A percentile compares a stretch with the other conserved stretches of the same genome.
phyloP scores from a whole-genome alignment of 2,797 vertebrate genomes.

The Poliocrania exsul region DNA sequence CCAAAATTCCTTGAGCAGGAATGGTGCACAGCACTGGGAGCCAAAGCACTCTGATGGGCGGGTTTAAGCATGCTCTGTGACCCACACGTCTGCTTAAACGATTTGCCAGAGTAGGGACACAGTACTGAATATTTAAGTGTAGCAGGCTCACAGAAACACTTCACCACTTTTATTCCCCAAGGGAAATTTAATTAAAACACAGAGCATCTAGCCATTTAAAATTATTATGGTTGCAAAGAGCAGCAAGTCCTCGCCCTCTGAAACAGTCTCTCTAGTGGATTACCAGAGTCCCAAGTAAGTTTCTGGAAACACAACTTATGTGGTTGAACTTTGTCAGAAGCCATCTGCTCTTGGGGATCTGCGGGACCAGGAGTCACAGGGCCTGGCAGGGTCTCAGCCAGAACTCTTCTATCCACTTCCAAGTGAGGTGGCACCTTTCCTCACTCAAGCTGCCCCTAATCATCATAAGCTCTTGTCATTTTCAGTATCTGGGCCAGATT shows the following conservation, averaged over 20 bases:
- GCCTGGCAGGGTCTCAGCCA: neutral
- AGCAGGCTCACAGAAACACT: conserved; percentile 2
- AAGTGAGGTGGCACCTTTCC: neutral
- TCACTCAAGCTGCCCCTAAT: neutral
- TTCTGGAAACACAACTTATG: neutral
- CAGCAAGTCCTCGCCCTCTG: neutral
- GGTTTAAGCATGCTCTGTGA: neutral
- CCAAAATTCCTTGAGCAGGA: neutral
- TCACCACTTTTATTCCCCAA: neutral
- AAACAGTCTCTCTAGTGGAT: neutral
- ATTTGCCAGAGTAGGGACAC: neutral
- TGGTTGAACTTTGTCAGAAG: neutral
- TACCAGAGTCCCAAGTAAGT: neutral
- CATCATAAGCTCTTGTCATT: neutral
- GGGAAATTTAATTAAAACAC: neutral
- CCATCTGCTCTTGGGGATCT: neutral
- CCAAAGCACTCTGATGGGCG: neutral
- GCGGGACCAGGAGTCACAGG: neutral
- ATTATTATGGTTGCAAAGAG: neutral
- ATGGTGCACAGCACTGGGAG: neutral
- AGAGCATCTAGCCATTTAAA: neutral
- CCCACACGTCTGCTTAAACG: neutral
- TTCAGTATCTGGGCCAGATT: neutral
- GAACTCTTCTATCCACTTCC: neutral
- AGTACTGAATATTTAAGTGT: neutral